phyloP scores from a whole-genome alignment of 2,113 vertebrate species.

The Phrynosoma blainvillii region DNA sequence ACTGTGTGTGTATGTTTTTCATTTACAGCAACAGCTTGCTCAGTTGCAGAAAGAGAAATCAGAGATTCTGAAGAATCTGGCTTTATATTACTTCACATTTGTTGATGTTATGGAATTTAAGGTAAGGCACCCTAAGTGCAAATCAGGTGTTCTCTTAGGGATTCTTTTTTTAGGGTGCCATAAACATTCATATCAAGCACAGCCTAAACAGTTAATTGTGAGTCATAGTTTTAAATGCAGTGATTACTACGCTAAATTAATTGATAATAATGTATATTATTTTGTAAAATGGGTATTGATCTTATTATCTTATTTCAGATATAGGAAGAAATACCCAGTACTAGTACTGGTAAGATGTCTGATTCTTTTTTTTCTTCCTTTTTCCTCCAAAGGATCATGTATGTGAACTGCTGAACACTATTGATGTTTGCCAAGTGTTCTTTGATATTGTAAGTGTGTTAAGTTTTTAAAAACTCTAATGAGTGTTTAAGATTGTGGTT shows the following conservation, averaged over 20 bases:
- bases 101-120: constrained; percentile 99
- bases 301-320: neutral
- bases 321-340: neutral
- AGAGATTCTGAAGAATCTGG: constrained; percentile 98
- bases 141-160: neutral
- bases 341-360: neutral
- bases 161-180: neutral
- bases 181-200: neutral
- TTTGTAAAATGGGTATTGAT: neutral
- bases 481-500: neutral
- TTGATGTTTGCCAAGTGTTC: constrained; percentile 98
- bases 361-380: neutral
- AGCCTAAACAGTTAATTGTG: neutral
- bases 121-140: constrained; percentile 71
- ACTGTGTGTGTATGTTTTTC: constrained; percentile 53
- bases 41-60: constrained; percentile 99
- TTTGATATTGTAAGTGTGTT: constrained; percentile 95
- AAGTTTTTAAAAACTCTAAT: constrained; percentile 15
- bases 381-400: constrained; percentile 89
- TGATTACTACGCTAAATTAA: neutral
- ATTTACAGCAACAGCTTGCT: constrained; percentile 97
- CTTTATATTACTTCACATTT: constrained; percentile 98
- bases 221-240: neutral
- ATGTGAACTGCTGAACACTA: constrained; percentile 97
- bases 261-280: neutral